Conservation (phyloP, 2,113 vertebrate genomes). For the cat (Felis catus) region F.catus_Fca126_mat1.0 CM031417.1:42978501-42979000, state of each 20-base stretch:
- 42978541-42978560: neutral
- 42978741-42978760: neutral
- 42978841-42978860: accelerated
- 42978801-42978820: too few relatives aligned
- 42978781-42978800: accelerated
- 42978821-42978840: neutral
- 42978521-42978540: neutral
- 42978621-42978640: accelerated
- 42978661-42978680: accelerated
- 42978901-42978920: neutral
- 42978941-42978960: neutral
- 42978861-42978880: neutral
- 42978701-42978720: accelerated
- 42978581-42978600: neutral
- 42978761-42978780: accelerated
- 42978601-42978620: neutral
- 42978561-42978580: neutral
- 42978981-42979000: neutral
- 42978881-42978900: neutral
- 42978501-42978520: neutral
- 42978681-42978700: neutral
- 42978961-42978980: neutral
- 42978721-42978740: too few relatives aligned
- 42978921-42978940: neutral
- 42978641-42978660: too few relatives aligned